Evolutionary conservation across 2,888 invertebrate species (phyloP).

Genomic region (Melipona beecheii): DNA sequence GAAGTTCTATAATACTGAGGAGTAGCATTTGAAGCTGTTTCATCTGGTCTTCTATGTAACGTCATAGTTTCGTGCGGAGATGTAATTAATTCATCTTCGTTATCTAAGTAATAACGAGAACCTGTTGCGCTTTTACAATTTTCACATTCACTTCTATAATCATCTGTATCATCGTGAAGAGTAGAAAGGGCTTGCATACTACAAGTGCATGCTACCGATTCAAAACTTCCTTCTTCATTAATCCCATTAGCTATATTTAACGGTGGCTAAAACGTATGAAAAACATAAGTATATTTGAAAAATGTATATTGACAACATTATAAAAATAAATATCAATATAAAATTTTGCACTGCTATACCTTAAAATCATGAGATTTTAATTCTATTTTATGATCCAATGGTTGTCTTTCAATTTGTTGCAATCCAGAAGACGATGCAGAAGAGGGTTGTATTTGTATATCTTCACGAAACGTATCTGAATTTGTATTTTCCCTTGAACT

Average conservation of each 20-base stretch:
- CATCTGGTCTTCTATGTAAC: slow-evolving; percentile 86
- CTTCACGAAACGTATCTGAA: slow-evolving; percentile 77
- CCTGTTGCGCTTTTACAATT: slow-evolving; percentile 92
- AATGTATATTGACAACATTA: background rate
- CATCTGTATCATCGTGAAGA: slow-evolving; percentile 87
- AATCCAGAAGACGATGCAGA: slow-evolving; percentile 38
- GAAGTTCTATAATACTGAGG: slow-evolving; percentile 87
- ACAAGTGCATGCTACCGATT: slow-evolving; percentile 82
- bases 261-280: slow-evolving; percentile 73
- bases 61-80: slow-evolving; percentile 89
- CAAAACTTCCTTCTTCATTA: slow-evolving; percentile 82
- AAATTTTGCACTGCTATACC: slow-evolving; percentile 53
- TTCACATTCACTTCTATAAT: slow-evolving; percentile 93
- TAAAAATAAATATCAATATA: background rate
- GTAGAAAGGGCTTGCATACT: slow-evolving; percentile 82
- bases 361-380: slow-evolving; percentile 64
- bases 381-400: slow-evolving; percentile 53
- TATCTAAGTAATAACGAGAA: slow-evolving; percentile 87
- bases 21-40: slow-evolving; percentile 82
- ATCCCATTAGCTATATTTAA: slow-evolving; percentile 78
- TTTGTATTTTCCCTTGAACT: slow-evolving; percentile 50
- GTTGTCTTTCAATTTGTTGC: slow-evolving; percentile 67
- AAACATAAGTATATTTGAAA: background rate
- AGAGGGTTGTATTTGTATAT: slow-evolving; percentile 54
- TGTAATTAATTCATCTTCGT: slow-evolving; percentile 86